Conservation (phyloP, 1,140 invertebrate genomes). For the Penaeus indicus region DNA sequence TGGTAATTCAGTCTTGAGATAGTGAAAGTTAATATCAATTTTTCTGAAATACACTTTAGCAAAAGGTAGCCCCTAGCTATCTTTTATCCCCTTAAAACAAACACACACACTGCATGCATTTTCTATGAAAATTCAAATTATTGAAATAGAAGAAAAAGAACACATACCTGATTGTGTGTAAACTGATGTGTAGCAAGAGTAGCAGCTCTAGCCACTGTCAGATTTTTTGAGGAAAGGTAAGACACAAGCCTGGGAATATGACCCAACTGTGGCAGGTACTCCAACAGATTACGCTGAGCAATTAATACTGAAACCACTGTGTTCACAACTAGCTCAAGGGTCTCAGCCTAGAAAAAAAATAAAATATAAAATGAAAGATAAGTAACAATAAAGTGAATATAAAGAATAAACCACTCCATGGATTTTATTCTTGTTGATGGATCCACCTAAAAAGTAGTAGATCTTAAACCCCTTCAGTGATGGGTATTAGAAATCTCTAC, state of each 20-base stretch:
- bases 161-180: constrained; percentile 81
- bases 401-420: not conserved
- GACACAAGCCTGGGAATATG: constrained; percentile 91
- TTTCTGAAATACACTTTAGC: too few relatives aligned
- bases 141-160: constrained; percentile 51
- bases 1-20: too few relatives aligned
- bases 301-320: constrained; percentile 86
- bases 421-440: too few relatives aligned
- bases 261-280: constrained; percentile 92
- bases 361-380: not conserved
- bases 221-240: constrained; percentile 78
- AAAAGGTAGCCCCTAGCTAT: too few relatives aligned
- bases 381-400: not conserved
- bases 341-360: constrained; percentile 77
- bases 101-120: not conserved
- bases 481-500: too few relatives aligned
- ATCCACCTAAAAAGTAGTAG: too few relatives aligned
- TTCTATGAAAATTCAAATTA: not conserved
- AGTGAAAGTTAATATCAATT: too few relatives aligned
- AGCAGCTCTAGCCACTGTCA: constrained; percentile 78
- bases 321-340: constrained; percentile 86
- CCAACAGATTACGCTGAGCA: constrained; percentile 88
- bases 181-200: constrained; percentile 90
- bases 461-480: too few relatives aligned
- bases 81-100: not conserved